Evolutionary conservation across 2,113 vertebrate genomes (phyloP).

Genomic region (Phyllopteryx taeniolatus): DNA sequence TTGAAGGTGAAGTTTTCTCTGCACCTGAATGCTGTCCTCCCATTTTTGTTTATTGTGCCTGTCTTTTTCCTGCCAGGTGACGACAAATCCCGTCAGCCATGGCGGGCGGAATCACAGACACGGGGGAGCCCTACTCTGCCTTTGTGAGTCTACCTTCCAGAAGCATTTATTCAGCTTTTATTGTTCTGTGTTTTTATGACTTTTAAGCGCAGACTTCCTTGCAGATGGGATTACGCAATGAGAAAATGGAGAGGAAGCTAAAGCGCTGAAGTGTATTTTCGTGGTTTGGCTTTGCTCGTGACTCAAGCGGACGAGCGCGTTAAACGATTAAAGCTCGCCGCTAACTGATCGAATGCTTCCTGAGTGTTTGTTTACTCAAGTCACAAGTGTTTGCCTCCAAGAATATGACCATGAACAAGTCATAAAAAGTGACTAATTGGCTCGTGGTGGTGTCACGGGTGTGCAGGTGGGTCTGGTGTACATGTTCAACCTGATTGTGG

Average conservation of each 20-base stretch:
- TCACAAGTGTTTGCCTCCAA: not conserved
- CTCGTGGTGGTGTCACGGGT: not conserved
- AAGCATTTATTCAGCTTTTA: not conserved
- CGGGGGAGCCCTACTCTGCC: conserved; percentile 91
- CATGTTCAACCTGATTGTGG: conserved; percentile 98
- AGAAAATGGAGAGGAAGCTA: conserved; percentile 38
- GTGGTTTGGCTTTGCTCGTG: conserved; percentile 18
- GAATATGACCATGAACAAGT: not conserved
- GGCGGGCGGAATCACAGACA: conserved; percentile 92
- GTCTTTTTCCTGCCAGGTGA: conserved; percentile 21
- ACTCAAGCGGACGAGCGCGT: conserved; percentile 1
- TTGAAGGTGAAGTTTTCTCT: not conserved
- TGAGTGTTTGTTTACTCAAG: not conserved
- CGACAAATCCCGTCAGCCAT: conserved; percentile 56
- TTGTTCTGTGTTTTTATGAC: not conserved
- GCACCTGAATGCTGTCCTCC: not conserved
- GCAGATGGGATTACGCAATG: not conserved
- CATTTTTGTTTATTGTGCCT: not conserved
- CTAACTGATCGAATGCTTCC: conserved; percentile 14
- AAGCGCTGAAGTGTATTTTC: conserved; percentile 15
- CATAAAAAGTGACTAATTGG: not conserved
- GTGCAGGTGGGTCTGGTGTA: conserved; percentile 94
- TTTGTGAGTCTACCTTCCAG: conserved; percentile 80
- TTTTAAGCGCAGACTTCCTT: not conserved
- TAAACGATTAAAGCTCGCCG: conserved; percentile 39